A percentile compares a stretch with the other conserved stretches of the same genome.
Evolutionary conservation across 2,888 invertebrate genomes (phyloP).

Genomic region (Acrobasis suavella): DNA sequence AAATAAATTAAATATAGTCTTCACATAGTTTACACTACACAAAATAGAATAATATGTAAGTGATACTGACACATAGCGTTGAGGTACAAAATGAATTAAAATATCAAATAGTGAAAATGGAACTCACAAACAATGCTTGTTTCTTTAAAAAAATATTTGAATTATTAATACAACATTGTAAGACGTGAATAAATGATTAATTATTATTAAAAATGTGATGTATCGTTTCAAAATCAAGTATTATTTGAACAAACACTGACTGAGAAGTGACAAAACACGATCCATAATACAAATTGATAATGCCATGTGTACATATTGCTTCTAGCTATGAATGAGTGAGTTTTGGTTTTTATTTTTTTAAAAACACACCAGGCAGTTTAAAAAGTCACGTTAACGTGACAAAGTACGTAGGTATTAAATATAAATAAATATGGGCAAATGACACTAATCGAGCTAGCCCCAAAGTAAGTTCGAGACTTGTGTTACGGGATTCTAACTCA

Average conservation of each 20-base stretch:
- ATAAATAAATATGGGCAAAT: no score
- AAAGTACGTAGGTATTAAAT: no score
- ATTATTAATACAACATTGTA: not conserved
- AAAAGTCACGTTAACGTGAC: no score
- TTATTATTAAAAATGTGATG: slow-evolving; percentile 19
- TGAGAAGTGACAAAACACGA: slow-evolving; percentile 16
- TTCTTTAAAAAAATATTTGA: not conserved
- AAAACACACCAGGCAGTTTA: no score
- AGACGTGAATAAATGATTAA: slow-evolving; percentile 2
- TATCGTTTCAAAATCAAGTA: slow-evolving; percentile 6
- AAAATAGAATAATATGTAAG: no score
- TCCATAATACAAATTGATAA: not conserved
- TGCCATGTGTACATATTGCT: not conserved
- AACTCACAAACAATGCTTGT: not conserved
- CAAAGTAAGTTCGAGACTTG: no score
- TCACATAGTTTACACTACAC: no score
- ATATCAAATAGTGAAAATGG: not conserved
- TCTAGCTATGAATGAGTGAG: not conserved
- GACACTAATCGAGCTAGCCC: no score
- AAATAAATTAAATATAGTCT: no score
- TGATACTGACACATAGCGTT: not conserved
- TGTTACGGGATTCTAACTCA: no score
- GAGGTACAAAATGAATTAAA: not conserved
- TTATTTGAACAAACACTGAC: slow-evolving; percentile 6
- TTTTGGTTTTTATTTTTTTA: not conserved